Base-by-base conservation (phyloP, 2,113 vertebrate species). In the Shinisaurus crocodilurus region DNA sequence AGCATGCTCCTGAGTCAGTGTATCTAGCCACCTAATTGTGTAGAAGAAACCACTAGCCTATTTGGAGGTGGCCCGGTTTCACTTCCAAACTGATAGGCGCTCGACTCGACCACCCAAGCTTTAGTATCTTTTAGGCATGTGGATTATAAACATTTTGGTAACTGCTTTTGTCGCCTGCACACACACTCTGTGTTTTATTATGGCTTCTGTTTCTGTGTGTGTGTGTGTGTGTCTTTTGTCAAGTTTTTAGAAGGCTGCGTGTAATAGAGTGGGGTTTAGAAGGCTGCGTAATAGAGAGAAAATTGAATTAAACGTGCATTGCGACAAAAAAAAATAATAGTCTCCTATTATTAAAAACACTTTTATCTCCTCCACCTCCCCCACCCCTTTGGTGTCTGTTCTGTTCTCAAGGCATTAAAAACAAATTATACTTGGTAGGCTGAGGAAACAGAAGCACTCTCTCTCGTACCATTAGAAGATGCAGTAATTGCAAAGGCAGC, bases 231-330 rank as follows among this genome's bases (percentile, higher is more conserved):
- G n/a, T n/a, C n/a, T n/a, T n/a, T 37, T n/a, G 5, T 80, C 92
- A 88, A 87, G 76, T 79, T 94, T 96, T 95, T 93, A 90, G 92
- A 94, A 93, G 96, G 91, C 75, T 63, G 82, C 93, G n/a, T n/a
- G 67, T 96, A 96, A 96, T 94, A 96, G 96, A 96, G 94, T 23
- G 48, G 7, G 48, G 1, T 72, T 34, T n/a, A 34, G 91, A 94
- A 94, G 96, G 91, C 74, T 63, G 82, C 92, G 50, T 96, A 96
- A 96, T 94, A 96, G 96, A 96, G 94, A 95, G 95, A 91, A 96
- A 97, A 97, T 92, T 74, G 95, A 97, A 95, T 96, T 96, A 97
- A 94, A 97, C 94, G 91, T 43, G 27, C 89, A 89, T 93, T 94
- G 93, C 83, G 34, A 54, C 32, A 54, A 80, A 32, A 18, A 27